Base-by-base conservation (phyloP, 2,113 vertebrate species). In the Crotalus helleri region DNA sequence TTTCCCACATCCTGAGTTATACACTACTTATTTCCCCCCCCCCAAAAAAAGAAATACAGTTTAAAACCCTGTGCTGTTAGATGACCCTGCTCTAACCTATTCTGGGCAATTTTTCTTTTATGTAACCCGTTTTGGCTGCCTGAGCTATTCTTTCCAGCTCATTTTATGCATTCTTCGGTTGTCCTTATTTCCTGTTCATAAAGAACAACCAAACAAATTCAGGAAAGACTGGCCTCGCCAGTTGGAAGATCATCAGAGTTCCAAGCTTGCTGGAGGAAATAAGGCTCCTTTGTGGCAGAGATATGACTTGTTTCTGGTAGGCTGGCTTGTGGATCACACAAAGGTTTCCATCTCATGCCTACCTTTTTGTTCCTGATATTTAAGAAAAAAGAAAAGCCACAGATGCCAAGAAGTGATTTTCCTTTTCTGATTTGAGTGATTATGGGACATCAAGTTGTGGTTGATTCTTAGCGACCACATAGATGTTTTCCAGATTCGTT, bases 101-200 rank as follows among this genome's bases (percentile, higher is more conserved):
- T 13, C 51, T n/a, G 12, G 33, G 5, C 85, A 85, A 19, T 57
- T 90, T 59, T 93, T 53, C 58, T 91, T 92, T 15, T 26, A 53
- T n/a, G 24, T 0, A 46, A 7, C 91, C 49, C 19, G 15, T 57
- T 85, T 33, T 91, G 94, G 90, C 93, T 95, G 87, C 51, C 69
- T 29, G 3, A 29, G 59, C 55, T 92, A 54, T 24, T 89, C 15
- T 1, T 95, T 90, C 87, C 59, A 64, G 29, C 3, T 26, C 9
- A 0, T 93, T 61, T 92, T n/a, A 91, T 19, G 39, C 55, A 88
- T 33, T 85, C 86, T 88, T 93, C 86, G 91, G 39, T 91, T 54
- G 89, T 29, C 2, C 24, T 9, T 51, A 44, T 91, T 51, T 54
- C 94, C 94, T 94, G 93, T 93, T 88, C 93, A 91, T 9, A 55